Percentiles rank a stretch among this genome's conserved stretches.
These are phyloP conservation scores for Phyllopteryx taeniolatus DNA, from an alignment of 2,113 vertebrate species.

Conservation along the genomic window DNA sequence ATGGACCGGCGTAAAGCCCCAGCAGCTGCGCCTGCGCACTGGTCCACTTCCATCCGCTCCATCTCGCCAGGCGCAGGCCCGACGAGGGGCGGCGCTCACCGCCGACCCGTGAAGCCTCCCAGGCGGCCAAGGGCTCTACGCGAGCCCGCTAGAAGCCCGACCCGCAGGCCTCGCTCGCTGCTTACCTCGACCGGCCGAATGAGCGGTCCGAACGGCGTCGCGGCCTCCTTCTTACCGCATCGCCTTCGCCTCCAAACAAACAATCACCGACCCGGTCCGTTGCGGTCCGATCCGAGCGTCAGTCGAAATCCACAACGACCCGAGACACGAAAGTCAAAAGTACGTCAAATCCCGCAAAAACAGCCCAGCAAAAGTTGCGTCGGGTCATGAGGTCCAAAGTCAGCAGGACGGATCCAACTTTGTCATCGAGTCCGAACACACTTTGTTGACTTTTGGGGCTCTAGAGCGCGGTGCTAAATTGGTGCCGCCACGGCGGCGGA, in stretches of 20 bases:
- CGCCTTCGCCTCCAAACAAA: background rate
- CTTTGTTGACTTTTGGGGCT: constrained; percentile 29
- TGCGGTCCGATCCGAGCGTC: background rate
- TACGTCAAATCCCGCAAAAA: constrained; percentile 26
- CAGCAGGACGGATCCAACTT: constrained; percentile 23
- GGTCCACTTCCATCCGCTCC: constrained; percentile 81
- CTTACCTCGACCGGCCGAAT: constrained; percentile 51
- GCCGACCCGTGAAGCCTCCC: constrained; percentile 42
- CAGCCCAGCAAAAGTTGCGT: background rate
- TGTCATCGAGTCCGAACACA: constrained; percentile 18
- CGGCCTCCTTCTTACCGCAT: constrained; percentile 57
- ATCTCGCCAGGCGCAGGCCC: constrained; percentile 58
- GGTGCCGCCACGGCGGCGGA: constrained; percentile 7
- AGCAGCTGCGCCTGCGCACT: constrained; percentile 77
- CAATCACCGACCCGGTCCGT: background rate
- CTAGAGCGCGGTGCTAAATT: constrained; percentile 61
- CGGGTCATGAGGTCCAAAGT: background rate
- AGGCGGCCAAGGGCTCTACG: constrained; percentile 56
- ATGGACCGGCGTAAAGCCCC: constrained; percentile 76
- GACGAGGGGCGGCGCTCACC: constrained; percentile 22
- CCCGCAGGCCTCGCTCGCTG: constrained; percentile 73
- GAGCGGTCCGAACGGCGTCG: constrained; percentile 33
- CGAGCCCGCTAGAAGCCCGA: constrained; percentile 74
- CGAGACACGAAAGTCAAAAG: constrained; percentile 6
- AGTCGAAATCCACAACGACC: constrained; percentile 1